These are phyloP conservation scores for Paramuricea clavata DNA, from an alignment of 92 coral and sea anemone genomes.

Conservation along the genomic window DNA sequence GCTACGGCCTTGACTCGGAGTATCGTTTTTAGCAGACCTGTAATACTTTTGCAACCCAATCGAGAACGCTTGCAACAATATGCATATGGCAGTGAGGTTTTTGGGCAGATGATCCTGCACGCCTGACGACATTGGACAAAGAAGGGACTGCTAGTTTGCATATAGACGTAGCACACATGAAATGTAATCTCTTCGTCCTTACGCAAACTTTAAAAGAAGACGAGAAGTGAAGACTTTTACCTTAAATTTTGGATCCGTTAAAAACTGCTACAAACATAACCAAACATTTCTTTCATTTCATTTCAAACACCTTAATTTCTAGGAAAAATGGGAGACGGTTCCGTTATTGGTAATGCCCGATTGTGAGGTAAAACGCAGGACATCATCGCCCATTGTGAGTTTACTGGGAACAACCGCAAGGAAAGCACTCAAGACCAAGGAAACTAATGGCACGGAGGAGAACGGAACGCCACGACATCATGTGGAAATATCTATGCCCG, in stretches of 20 bases:
- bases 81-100: too few species aligned
- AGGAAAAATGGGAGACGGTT: constrained; percentile 48
- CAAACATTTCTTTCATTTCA: not conserved
- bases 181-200: too few species aligned
- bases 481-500: constrained; percentile 25
- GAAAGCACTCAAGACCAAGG: constrained; percentile 20
- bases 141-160: too few species aligned
- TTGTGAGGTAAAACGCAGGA: constrained; percentile 57
- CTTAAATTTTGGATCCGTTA: not conserved
- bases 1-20: not conserved
- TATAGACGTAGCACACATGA: too few species aligned
- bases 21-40: too few species aligned
- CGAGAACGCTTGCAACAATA: too few species aligned
- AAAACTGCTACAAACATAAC: not conserved
- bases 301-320: not conserved
- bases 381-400: constrained; percentile 81
- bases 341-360: constrained; percentile 47
- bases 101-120: too few species aligned
- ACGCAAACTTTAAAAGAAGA: too few species aligned
- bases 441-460: not conserved
- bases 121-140: too few species aligned
- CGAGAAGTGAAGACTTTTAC: not conserved
- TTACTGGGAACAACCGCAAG: constrained; percentile 41
- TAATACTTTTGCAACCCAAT: too few species aligned
- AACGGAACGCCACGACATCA: not conserved